phyloP scores from a whole-genome alignment of 2,888 invertebrate genomes.

The Polyommatus iphigenia region DNA sequence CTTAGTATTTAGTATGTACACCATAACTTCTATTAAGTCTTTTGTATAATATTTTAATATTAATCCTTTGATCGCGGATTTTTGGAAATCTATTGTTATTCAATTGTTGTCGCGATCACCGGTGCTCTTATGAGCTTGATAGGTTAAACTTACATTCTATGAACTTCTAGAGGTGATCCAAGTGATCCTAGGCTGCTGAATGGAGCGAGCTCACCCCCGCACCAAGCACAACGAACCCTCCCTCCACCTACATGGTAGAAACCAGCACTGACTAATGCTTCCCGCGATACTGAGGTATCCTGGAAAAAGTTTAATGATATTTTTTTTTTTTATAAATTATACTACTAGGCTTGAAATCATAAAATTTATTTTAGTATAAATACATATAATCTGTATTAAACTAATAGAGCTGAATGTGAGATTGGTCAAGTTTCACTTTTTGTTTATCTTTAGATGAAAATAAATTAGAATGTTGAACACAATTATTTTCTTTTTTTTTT shows the following conservation, averaged over 20 bases:
- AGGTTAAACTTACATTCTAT: slow-evolving; percentile 70
- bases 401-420: too few relatives aligned
- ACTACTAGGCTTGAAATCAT: background rate
- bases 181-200: slow-evolving; percentile 82
- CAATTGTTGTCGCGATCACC: too few relatives aligned
- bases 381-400: too few relatives aligned
- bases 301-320: slow-evolving; percentile 42
- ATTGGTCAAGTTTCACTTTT: too few relatives aligned
- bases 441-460: too few relatives aligned
- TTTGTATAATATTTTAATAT: too few relatives aligned
- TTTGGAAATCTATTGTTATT: too few relatives aligned
- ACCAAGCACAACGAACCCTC: slow-evolving; percentile 89
- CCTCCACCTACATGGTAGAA: slow-evolving; percentile 89
- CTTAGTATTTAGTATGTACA: background rate
- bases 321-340: background rate
- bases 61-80: too few relatives aligned
- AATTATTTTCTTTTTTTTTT: too few relatives aligned
- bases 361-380: too few relatives aligned
- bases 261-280: slow-evolving; percentile 89
- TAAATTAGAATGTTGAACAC: too few relatives aligned
- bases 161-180: slow-evolving; percentile 84
- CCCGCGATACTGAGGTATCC: slow-evolving; percentile 81
- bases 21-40: background rate
- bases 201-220: slow-evolving; percentile 83
- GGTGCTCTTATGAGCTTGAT: background rate